phyloP scores from a whole-genome alignment of 2,888 invertebrate species.

The Aleiodes alternator region DNA sequence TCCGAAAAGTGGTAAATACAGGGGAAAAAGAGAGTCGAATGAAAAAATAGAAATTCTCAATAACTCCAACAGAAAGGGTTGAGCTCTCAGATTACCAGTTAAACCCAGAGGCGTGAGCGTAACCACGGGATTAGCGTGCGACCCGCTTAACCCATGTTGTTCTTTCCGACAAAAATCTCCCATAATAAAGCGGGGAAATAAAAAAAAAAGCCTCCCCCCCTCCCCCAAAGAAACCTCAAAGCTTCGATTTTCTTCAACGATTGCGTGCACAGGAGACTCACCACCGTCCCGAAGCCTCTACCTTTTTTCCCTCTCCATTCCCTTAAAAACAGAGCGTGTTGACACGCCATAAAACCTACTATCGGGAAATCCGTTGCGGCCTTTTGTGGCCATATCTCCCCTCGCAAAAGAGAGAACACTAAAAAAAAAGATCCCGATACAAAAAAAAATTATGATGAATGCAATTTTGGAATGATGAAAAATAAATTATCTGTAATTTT shows the following conservation, averaged over 20 bases:
- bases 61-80: constrained; percentile 9
- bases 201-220: constrained; percentile 1
- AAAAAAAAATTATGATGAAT: constrained; percentile 2
- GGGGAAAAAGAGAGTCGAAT: constrained; percentile 12
- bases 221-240: constrained; percentile 32
- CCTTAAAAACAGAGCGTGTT: constrained; percentile 69
- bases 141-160: constrained; percentile 52
- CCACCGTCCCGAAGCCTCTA: constrained; percentile 37
- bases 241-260: constrained; percentile 58
- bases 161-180: constrained; percentile 36
- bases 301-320: constrained; percentile 41
- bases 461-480: neutral
- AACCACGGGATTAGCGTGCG: constrained; percentile 54
- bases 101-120: constrained; percentile 38
- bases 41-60: neutral
- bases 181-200: constrained; percentile 18
- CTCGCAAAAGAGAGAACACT: neutral
- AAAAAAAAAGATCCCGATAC: neutral
- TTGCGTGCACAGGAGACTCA: constrained; percentile 60
- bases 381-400: constrained; percentile 36
- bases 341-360: constrained; percentile 74
- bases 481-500: too few species aligned
- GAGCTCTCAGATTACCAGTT: constrained; percentile 26
- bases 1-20: neutral
- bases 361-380: constrained; percentile 71